phyloP scores from a whole-genome alignment of 2,888 invertebrate genomes.

The Acanthosepion pharaonis region DNA sequence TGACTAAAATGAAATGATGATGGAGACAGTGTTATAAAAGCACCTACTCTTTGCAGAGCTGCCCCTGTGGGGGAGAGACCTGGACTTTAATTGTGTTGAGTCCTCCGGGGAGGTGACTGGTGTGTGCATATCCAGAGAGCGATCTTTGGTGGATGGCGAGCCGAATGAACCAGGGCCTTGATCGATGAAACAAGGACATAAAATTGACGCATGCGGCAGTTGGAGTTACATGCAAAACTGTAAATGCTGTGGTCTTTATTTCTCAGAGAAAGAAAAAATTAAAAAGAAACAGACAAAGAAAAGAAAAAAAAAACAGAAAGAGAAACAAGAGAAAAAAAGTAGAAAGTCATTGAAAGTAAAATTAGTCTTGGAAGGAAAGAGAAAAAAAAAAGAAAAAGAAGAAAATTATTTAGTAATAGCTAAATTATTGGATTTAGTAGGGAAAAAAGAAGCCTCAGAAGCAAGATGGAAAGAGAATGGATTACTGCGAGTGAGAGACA shows the following conservation, averaged over 20 bases:
- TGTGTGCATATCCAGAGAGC: constrained; percentile 7
- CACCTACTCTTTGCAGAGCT: constrained; percentile 45
- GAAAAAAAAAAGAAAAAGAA: not conserved
- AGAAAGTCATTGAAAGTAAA: not conserved
- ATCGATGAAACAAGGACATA: constrained; percentile 42
- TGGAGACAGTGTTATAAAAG: constrained; percentile 38
- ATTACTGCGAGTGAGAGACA: too few relatives aligned
- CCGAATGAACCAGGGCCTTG: constrained; percentile 41
- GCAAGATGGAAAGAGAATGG: too few relatives aligned
- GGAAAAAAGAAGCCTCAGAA: too few relatives aligned
- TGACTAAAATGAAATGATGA: not conserved
- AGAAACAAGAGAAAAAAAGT: not conserved
- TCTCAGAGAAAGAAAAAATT: not conserved
- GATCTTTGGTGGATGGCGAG: constrained; percentile 35
- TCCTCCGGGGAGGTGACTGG: constrained; percentile 39
- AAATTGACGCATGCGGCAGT: constrained; percentile 42
- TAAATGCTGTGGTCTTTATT: not conserved
- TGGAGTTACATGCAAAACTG: constrained; percentile 40
- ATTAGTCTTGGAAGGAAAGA: not conserved
- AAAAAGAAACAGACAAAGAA: not conserved
- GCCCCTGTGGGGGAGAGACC: constrained; percentile 46
- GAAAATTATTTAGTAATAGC: not conserved
- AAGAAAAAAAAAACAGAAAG: not conserved
- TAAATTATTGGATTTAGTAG: too few relatives aligned
- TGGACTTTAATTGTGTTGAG: constrained; percentile 34